phyloP scores from a whole-genome alignment of 1,140 invertebrate genomes.

The Achroia grisella region DNA sequence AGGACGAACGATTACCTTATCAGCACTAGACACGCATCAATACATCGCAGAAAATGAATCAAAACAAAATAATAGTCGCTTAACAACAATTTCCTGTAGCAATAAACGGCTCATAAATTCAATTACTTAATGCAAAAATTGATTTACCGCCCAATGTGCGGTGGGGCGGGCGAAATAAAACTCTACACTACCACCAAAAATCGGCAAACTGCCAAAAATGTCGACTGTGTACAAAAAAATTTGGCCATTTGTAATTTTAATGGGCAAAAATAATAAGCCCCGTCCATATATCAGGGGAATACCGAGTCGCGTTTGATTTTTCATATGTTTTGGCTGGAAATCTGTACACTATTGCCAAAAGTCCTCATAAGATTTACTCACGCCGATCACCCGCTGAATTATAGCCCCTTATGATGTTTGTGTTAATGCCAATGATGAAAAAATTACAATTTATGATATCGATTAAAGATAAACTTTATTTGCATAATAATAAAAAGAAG shows the following conservation, averaged over 20 bases:
- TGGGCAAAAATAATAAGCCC: slow-evolving; percentile 44
- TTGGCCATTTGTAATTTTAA: slow-evolving; percentile 37
- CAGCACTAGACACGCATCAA: background rate
- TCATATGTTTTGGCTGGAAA: slow-evolving; percentile 28
- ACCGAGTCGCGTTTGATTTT: slow-evolving; percentile 28
- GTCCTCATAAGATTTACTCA: slow-evolving; percentile 8
- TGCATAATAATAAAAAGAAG: too few species aligned
- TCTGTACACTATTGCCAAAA: slow-evolving; percentile 14
- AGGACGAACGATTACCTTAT: too few species aligned
- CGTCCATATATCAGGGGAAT: slow-evolving; percentile 23
- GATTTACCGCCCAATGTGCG: slow-evolving; percentile 24
- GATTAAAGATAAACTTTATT: too few species aligned
- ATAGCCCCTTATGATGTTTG: too few species aligned
- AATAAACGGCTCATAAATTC: slow-evolving; percentile 42
- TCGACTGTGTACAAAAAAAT: slow-evolving; percentile 23
- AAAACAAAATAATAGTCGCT: slow-evolving; percentile 29
- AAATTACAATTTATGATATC: too few species aligned
- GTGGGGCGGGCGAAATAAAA: slow-evolving; percentile 24
- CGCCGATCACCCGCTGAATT: too few species aligned
- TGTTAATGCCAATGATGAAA: too few species aligned
- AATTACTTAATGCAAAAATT: slow-evolving; percentile 44
- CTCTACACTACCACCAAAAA: slow-evolving; percentile 16
- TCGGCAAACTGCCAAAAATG: slow-evolving; percentile 34
- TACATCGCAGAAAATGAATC: background rate
- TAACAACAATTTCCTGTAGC: slow-evolving; percentile 28